Percentiles rank a stretch among this genome's conserved stretches.
Evolutionary conservation across 2,797 vertebrate species (phyloP).

Genomic region (Pempheris klunzingeri): DNA sequence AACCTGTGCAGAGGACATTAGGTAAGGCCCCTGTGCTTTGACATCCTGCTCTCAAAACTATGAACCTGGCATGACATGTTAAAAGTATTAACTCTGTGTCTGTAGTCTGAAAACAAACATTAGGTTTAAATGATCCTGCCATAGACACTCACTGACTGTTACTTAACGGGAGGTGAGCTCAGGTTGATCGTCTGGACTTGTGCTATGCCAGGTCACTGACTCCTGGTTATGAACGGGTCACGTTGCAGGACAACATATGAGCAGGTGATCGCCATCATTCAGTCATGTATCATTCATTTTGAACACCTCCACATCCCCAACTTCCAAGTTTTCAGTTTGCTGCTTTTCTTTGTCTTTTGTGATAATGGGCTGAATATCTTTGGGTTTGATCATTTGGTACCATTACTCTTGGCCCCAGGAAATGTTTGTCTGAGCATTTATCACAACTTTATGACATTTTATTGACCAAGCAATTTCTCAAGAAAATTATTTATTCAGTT

Average conservation of each 20-base stretch:
- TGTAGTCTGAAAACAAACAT: constrained; percentile 44
- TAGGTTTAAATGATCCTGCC: constrained; percentile 37
- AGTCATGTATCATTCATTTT: background rate
- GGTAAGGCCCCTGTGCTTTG: constrained; percentile 22
- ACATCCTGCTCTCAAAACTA: background rate
- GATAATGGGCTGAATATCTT: background rate
- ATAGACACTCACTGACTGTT: background rate
- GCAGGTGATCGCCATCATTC: background rate
- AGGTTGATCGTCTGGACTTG: constrained; percentile 3
- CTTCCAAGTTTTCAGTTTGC: background rate
- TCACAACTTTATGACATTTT: background rate
- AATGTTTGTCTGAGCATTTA: too few species aligned
- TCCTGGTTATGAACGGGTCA: background rate
- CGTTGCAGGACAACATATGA: background rate
- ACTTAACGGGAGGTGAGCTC: constrained; percentile 11
- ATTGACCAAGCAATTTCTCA: background rate
- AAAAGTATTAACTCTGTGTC: constrained; percentile 15
- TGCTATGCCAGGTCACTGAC: constrained; percentile 4
- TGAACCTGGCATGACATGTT: constrained; percentile 1
- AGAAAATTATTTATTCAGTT: background rate
- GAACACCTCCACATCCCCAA: background rate
- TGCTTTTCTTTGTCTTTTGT: background rate
- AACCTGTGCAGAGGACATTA: constrained; percentile 35
- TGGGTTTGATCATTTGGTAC: background rate
- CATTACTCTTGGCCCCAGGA: background rate